A percentile compares a stretch with the other conserved stretches of the same genome.
These are phyloP conservation scores for Callospermophilus lateralis DNA, from an alignment of 2,113 vertebrate genomes.

Conservation along the genomic window DNA sequence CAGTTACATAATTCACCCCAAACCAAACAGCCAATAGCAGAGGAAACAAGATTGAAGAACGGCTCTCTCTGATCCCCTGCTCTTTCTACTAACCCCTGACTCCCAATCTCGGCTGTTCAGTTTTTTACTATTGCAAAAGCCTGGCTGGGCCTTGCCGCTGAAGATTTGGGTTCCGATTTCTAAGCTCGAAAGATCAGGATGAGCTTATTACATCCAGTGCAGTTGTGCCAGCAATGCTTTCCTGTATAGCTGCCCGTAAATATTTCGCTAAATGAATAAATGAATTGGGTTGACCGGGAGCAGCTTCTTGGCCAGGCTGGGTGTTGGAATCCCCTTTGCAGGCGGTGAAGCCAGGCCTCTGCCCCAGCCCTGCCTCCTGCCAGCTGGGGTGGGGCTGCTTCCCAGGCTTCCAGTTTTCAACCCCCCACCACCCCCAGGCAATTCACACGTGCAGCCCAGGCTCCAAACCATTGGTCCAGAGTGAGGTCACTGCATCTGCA, in stretches of 20 bases:
- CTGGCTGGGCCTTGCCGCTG: neutral
- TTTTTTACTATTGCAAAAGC: neutral
- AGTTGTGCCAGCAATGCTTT: neutral
- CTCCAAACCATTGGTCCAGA: neutral
- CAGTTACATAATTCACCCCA: conserved; percentile 71
- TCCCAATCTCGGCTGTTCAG: neutral
- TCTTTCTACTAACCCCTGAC: neutral
- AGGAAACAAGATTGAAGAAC: neutral
- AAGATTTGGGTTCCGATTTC: conserved; percentile 29
- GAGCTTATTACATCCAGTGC: neutral
- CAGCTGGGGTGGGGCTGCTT: neutral
- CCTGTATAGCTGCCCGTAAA: neutral
- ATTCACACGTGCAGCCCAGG: neutral
- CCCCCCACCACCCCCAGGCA: neutral
- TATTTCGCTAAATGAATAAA: neutral
- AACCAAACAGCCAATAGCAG: conserved; percentile 32
- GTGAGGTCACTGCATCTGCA: conserved; percentile 57
- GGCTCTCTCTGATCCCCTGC: neutral
- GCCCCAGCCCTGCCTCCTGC: neutral
- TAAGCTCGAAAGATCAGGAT: neutral
- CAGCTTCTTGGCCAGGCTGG: neutral
- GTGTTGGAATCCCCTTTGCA: neutral
- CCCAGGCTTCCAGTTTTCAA: neutral
- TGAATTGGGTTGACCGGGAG: neutral
- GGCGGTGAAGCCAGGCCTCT: neutral